Conservation (phyloP, 2,797 vertebrate genomes). For the Sebastes minor region DNA sequence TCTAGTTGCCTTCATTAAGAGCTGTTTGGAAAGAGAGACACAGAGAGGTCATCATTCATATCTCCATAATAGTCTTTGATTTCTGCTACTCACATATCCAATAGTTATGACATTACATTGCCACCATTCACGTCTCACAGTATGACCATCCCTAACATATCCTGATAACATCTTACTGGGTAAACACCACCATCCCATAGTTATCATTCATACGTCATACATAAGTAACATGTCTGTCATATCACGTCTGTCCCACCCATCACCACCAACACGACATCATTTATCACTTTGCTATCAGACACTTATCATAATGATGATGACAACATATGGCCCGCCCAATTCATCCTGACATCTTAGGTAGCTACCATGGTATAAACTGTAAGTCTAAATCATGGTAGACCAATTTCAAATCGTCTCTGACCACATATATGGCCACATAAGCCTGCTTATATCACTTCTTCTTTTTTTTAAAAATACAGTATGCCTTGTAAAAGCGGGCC, state of each 20-base stretch:
- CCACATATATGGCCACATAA: neutral
- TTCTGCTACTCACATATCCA: neutral
- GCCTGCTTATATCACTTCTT: neutral
- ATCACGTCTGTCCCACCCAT: no score
- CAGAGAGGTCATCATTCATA: neutral
- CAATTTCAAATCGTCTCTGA: neutral
- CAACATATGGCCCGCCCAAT: no score
- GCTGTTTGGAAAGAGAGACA: constrained; percentile 17
- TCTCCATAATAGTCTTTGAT: neutral
- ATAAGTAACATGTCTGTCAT: no score
- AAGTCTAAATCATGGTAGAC: neutral
- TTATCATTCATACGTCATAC: no score
- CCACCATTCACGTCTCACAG: no score
- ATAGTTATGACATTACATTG: no score
- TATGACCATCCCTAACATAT: neutral
- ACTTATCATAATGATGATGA: no score
- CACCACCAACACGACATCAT: no score
- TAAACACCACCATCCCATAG: no score
- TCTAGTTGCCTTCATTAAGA: constrained; percentile 84
- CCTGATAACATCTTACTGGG: no score
- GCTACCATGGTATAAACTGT: neutral
- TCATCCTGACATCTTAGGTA: neutral
- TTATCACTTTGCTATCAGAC: no score
- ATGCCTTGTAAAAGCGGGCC: neutral
- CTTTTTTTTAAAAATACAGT: no score